Evolutionary conservation across 2,797 vertebrate genomes (phyloP).

Genomic region (Cygnus olor): DNA sequence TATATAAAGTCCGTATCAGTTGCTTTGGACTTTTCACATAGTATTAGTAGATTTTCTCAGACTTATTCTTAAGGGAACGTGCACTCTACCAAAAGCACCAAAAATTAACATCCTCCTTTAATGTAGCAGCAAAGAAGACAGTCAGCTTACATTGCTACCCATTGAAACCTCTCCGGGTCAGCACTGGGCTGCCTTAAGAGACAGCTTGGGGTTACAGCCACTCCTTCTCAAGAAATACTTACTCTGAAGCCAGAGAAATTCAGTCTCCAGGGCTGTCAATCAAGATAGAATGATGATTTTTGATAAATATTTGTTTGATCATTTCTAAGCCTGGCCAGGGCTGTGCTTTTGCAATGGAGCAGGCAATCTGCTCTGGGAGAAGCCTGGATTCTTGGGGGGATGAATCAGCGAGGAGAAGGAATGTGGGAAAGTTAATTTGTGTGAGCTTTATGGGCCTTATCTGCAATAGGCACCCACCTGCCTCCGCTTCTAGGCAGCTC

Average conservation of each 20-base stretch:
- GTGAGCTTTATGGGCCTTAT: constrained; percentile 1
- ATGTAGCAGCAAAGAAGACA: neutral
- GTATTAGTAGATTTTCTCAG: neutral
- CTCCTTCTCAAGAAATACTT: neutral
- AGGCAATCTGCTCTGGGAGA: neutral
- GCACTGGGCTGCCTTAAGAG: neutral
- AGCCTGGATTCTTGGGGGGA: neutral
- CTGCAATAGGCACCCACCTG: constrained; percentile 14
- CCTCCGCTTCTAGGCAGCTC: neutral
- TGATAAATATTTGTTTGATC: constrained; percentile 7
- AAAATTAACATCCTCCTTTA: neutral
- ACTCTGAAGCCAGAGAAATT: neutral
- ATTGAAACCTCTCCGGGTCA: neutral
- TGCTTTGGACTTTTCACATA: neutral
- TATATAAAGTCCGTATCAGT: neutral
- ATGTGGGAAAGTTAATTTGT: constrained; percentile 20
- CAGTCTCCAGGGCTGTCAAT: neutral
- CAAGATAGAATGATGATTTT: neutral
- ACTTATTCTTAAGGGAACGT: neutral
- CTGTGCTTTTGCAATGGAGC: constrained; percentile 23
- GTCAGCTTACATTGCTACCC: neutral
- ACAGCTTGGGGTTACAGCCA: neutral
- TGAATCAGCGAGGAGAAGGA: constrained; percentile 8
- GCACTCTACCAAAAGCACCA: neutral
- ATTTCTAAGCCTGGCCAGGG: constrained; percentile 19